These are phyloP conservation scores for Polymixis lichenea DNA, from an alignment of 2,888 invertebrate genomes.

Conservation along the genomic window DNA sequence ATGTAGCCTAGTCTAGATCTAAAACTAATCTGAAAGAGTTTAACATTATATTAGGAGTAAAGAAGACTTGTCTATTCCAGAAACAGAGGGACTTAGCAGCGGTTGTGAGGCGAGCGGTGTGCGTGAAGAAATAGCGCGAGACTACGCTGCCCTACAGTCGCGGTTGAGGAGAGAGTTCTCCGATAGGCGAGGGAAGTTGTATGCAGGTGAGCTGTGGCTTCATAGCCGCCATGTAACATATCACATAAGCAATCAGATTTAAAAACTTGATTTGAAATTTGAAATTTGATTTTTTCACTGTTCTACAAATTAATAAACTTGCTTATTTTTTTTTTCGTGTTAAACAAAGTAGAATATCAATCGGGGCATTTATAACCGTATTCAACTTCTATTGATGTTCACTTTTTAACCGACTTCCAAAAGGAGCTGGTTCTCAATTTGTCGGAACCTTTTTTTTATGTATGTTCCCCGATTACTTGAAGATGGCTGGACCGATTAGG, in stretches of 20 bases:
- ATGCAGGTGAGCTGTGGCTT: conserved; percentile 69
- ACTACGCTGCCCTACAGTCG: conserved; percentile 93
- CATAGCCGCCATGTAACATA: not conserved
- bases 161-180: conserved; percentile 94
- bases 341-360: too few species aligned
- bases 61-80: conserved; percentile 69
- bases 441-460: too few species aligned
- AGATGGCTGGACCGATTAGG: too few species aligned
- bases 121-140: conserved; percentile 92
- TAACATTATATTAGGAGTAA: not conserved
- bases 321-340: too few species aligned
- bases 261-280: too few species aligned
- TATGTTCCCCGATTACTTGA: too few species aligned
- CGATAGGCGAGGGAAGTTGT: conserved; percentile 89
- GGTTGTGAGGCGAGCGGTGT: conserved; percentile 85
- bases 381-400: too few species aligned
- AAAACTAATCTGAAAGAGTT: not conserved
- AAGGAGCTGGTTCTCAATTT: too few species aligned
- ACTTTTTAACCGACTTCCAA: too few species aligned
- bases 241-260: not conserved
- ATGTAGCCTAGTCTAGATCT: not conserved
- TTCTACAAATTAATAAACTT: not conserved
- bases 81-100: conserved; percentile 86
- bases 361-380: too few species aligned
- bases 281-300: not conserved